Evolutionary conservation across 2,113 vertebrate genomes (phyloP).

Genomic region (Carettochelys insculpta): DNA sequence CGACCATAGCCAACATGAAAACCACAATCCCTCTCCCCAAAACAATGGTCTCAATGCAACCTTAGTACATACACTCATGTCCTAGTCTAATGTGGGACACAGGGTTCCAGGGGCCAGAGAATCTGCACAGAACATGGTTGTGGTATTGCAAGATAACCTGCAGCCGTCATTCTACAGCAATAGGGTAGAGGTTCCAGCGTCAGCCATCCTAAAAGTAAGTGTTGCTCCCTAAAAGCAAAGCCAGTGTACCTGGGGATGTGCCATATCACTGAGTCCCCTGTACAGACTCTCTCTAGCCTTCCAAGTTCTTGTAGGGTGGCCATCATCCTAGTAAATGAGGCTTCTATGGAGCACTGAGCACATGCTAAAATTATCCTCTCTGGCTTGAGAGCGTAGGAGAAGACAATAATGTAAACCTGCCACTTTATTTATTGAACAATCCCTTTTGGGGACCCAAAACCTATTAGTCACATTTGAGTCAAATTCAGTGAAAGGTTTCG

Average conservation of each 20-base stretch:
- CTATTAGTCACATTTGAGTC: neutral
- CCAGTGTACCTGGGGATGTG: neutral
- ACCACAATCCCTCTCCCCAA: neutral
- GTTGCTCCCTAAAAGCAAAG: neutral
- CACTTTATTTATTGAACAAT: neutral
- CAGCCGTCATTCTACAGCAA: neutral
- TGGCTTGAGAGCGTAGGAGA: neutral
- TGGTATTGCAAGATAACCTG: neutral
- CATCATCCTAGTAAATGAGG: neutral
- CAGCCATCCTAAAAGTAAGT: neutral
- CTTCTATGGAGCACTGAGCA: neutral
- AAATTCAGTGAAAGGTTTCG: neutral
- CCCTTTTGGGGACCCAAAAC: too few relatives aligned
- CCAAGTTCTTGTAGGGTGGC: neutral
- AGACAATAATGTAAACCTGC: neutral
- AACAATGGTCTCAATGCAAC: neutral
- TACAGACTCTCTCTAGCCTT: neutral
- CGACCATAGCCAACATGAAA: too few relatives aligned
- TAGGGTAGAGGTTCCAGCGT: neutral
- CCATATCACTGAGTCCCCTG: neutral
- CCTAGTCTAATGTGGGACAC: accelerated
- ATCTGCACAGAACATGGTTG: neutral
- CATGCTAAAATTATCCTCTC: accelerated
- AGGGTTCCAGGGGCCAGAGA: neutral
- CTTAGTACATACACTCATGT: neutral